Conservation (phyloP, 1,140 invertebrate species). For the Proctacanthus coquilletti region DNA sequence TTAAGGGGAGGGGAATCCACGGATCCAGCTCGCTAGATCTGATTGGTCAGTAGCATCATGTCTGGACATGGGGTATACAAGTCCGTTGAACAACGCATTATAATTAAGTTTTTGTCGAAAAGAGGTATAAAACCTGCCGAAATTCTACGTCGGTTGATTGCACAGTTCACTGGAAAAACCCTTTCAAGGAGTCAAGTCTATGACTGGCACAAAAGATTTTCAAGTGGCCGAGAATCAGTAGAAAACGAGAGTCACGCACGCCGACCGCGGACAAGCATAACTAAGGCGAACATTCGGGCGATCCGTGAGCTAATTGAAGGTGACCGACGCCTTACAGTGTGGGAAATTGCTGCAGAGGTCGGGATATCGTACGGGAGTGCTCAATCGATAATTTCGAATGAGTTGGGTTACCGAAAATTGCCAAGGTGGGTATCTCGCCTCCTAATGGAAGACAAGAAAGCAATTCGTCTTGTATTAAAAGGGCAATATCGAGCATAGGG, state of each 20-base stretch:
- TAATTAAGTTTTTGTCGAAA: no score
- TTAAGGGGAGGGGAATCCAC: no score
- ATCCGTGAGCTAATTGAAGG: background rate
- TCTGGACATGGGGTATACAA: no score
- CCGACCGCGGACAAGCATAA: slow-evolving; percentile 2
- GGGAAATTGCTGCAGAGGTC: background rate
- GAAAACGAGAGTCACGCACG: slow-evolving; percentile 1
- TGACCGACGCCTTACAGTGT: background rate
- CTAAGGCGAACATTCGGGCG: slow-evolving; percentile 1
- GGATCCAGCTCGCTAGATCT: no score
- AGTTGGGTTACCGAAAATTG: slow-evolving; percentile 5
- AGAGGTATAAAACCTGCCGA: background rate
- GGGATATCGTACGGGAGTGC: slow-evolving; percentile 5
- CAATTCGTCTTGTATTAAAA: no score
- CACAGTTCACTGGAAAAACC: slow-evolving; percentile 1
- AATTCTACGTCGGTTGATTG: background rate
- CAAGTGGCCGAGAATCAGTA: slow-evolving; percentile 4
- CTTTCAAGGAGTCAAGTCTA: slow-evolving; percentile 6
- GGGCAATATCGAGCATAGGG: no score
- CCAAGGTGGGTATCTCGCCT: slow-evolving; percentile 4
- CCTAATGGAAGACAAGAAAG: slow-evolving; percentile 2
- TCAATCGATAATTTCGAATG: slow-evolving; percentile 4
- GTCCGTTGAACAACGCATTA: no score
- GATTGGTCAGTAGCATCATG: no score
- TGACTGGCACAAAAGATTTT: slow-evolving; percentile 4